Base-by-base conservation (phyloP, 2,888 invertebrate species). In the Quadroppia sp. region DNA sequence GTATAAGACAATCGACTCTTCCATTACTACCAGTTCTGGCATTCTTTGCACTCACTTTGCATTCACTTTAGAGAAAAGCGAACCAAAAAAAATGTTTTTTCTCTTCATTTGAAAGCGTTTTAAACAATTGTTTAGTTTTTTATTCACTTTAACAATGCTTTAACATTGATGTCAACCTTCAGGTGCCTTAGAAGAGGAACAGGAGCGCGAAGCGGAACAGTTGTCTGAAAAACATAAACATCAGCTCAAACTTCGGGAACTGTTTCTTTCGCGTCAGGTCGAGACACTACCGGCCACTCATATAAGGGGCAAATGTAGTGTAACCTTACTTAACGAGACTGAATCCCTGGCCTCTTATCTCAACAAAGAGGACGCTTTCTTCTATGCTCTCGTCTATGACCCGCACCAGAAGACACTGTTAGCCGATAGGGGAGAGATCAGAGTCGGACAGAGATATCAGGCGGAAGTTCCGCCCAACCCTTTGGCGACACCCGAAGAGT, bases 381-480 rank as follows among this genome's bases (percentile, higher is more conserved):
- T 97, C 87, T 99, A 99, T 86, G 97, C 98, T 84, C 87, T 99
- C 85, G 98, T 99, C 81, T 99, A 97, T 86, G 99, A 99, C 87
- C 98, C 98, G 80, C 90, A 92, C 85, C 96, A 97, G 86, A 96
- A 96, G 86, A 99, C 98, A 80, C 87, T 99, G 82, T 87, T 98
- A 83, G 98, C 98, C 81, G 99, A 99, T 86, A 96, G 97, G 87
- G 97, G 94, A 82, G 94, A 93, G 87, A 95, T 94, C 83, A 83
- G 89, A 79, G 88, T 90, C 71, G 98, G 98, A 81, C 91, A 90
- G 83, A 89, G 92, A 85, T 98, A 94, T 87, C 99, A 99, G 87
- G 95, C 96, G 83, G 95, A 96, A 84, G 88, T 94, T 82, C 88
- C 89, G 82, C 87, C 89, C 80, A 56, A 40, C 20, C 59, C 73